Percentiles rank a stretch among this genome's conserved stretches.
phyloP scores from a whole-genome alignment of 1,140 invertebrate genomes.

The Venturia canescens region DNA sequence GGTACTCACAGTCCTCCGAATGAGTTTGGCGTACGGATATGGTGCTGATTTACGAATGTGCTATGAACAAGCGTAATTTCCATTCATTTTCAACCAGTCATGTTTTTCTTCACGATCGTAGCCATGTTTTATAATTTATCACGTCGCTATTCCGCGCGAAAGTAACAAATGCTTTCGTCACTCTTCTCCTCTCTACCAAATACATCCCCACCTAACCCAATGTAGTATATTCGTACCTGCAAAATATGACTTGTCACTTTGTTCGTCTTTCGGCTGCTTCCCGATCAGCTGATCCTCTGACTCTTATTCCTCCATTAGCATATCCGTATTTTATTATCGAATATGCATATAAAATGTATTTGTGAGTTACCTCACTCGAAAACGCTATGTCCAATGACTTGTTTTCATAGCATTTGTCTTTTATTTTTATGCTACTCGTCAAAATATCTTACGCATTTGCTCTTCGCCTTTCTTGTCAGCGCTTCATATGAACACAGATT shows the following conservation, averaged over 20 bases:
- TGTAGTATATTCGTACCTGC: background rate
- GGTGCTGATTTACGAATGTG: background rate
- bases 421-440: too few species aligned
- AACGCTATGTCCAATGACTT: too few species aligned
- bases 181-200: background rate
- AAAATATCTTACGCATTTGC: too few species aligned
- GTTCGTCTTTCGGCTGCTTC: background rate
- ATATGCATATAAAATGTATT: too few species aligned
- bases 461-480: too few species aligned
- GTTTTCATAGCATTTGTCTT: too few species aligned
- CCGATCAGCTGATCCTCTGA: too few species aligned
- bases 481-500: too few species aligned
- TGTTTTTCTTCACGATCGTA: slow-evolving; percentile 48
- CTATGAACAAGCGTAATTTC: slow-evolving; percentile 27
- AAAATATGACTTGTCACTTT: slow-evolving; percentile 10
- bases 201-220: background rate
- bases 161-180: slow-evolving; percentile 46
- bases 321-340: too few species aligned
- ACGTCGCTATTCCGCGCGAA: background rate
- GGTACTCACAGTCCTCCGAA: background rate
- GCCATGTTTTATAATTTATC: slow-evolving; percentile 53
- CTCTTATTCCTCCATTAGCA: too few species aligned
- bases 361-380: too few species aligned
- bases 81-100: slow-evolving; percentile 58
- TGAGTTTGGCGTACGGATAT: background rate